Percentiles rank a stretch among this genome's conserved stretches.
Evolutionary conservation across 30 jellyfish, hydroid and myxozoan genomes (phyloP).

Genomic region (Nemopilema nomurai): DNA sequence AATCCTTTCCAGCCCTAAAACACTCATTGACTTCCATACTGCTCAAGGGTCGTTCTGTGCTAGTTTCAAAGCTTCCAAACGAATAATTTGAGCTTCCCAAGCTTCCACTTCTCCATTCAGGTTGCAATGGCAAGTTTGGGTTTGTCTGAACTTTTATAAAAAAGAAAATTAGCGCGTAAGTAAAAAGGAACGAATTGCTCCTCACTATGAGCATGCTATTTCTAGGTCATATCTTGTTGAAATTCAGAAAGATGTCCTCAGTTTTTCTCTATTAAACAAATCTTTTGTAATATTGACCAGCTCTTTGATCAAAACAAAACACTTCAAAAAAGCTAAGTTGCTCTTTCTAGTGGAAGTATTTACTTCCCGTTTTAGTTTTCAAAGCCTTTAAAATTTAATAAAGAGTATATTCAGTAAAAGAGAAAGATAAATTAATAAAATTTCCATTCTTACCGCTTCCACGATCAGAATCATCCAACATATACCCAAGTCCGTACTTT

Average conservation of each 20-base stretch:
- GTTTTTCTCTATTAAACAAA: too few relatives aligned
- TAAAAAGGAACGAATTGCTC: neutral
- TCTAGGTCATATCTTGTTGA: too few relatives aligned
- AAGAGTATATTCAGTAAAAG: neutral
- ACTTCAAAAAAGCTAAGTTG: too few relatives aligned
- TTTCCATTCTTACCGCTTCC: neutral
- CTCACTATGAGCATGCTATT: neutral
- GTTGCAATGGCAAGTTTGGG: neutral
- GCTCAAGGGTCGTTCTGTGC: slow-evolving; percentile 3
- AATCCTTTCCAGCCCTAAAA: neutral
- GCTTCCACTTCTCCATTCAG: neutral
- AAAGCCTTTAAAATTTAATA: neutral
- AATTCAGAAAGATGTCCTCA: too few relatives aligned
- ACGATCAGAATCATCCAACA: neutral
- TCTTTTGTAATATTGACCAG: too few relatives aligned
- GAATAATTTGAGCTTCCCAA: neutral
- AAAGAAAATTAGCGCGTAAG: neutral
- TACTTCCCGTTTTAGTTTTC: too few relatives aligned
- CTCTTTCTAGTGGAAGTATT: too few relatives aligned
- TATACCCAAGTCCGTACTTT: neutral
- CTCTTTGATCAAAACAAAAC: too few relatives aligned
- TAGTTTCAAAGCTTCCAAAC: neutral
- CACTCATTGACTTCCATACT: slow-evolving; percentile 2
- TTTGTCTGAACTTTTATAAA: neutral
- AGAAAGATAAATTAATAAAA: neutral